phyloP scores from a whole-genome alignment of 2,888 invertebrate genomes.

The Eretmocerus hayati region DNA sequence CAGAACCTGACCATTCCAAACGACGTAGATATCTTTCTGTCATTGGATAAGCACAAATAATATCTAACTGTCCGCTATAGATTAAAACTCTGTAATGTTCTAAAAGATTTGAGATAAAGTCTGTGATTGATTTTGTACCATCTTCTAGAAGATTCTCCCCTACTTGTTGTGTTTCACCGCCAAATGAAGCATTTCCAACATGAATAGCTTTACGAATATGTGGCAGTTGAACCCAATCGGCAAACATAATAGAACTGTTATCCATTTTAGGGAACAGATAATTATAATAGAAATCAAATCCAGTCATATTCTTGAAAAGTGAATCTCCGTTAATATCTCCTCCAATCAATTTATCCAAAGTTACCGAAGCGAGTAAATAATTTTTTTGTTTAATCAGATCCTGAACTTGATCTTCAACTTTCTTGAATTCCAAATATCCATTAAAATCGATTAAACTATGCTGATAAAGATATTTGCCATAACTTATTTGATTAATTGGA shows the following conservation, averaged over 20 bases:
- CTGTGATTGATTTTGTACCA: constrained; percentile 73
- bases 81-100: constrained; percentile 65
- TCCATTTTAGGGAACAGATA: constrained; percentile 57
- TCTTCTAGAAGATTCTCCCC: constrained; percentile 66
- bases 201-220: constrained; percentile 69
- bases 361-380: constrained; percentile 60
- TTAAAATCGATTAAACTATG: constrained; percentile 65
- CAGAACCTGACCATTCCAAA: constrained; percentile 46
- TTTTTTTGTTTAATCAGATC: constrained; percentile 55
- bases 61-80: constrained; percentile 86
- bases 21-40: constrained; percentile 68
- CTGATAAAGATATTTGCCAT: constrained; percentile 72
- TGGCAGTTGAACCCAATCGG: constrained; percentile 56
- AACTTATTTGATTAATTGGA: constrained; percentile 64
- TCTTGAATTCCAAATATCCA: constrained; percentile 54
- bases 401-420: constrained; percentile 53
- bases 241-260: constrained; percentile 51
- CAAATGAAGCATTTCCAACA: constrained; percentile 72
- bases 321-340: constrained; percentile 59
- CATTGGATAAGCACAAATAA: constrained; percentile 80
- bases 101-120: constrained; percentile 62
- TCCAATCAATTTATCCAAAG: constrained; percentile 59
- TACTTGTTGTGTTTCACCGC: constrained; percentile 55
- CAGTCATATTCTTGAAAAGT: constrained; percentile 66
- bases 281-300: constrained; percentile 69